A percentile compares a stretch with the other conserved stretches of the same genome.
Evolutionary conservation across 2,113 vertebrate genomes (phyloP).

Genomic region (Triplophysa siluroides): DNA sequence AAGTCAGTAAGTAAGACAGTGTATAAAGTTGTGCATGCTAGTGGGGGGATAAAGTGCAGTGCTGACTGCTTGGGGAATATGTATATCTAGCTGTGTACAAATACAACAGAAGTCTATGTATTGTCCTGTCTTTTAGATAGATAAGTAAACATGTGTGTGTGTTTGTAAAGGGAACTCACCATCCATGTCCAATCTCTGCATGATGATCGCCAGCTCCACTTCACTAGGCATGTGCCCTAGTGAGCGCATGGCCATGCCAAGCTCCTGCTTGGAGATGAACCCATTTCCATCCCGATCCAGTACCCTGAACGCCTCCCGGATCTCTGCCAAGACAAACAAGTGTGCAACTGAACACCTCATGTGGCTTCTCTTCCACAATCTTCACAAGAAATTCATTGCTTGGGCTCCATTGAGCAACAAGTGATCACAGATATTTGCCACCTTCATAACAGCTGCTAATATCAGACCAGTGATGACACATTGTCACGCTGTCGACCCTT

Average conservation of each 20-base stretch:
- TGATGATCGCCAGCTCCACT: conserved; percentile 98
- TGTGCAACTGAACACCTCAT: conserved; percentile 49
- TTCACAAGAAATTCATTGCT: conserved; percentile 45
- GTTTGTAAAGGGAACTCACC: conserved; percentile 78
- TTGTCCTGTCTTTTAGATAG: too few relatives aligned
- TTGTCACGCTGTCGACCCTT: too few relatives aligned
- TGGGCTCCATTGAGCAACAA: conserved; percentile 26
- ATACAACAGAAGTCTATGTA: not conserved
- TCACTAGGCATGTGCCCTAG: conserved; percentile 99
- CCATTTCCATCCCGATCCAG: conserved; percentile 97
- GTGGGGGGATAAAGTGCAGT: too few relatives aligned
- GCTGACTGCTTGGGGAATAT: too few relatives aligned
- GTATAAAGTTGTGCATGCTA: too few relatives aligned
- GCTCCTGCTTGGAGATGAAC: conserved; percentile 99
- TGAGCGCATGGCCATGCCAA: conserved; percentile 99
- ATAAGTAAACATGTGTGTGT: not conserved
- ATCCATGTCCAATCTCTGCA: conserved; percentile 99
- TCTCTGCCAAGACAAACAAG: conserved; percentile 80
- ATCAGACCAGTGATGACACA: not conserved
- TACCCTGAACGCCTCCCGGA: conserved; percentile 94
- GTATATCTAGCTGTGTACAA: too few relatives aligned
- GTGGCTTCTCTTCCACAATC: not conserved
- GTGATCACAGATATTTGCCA: conserved; percentile 51
- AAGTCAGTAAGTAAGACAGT: too few relatives aligned
- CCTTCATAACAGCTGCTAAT: conserved; percentile 54